These are phyloP conservation scores for Melanargia galathea DNA, from an alignment of 2,888 invertebrate species.

Conservation along the genomic window DNA sequence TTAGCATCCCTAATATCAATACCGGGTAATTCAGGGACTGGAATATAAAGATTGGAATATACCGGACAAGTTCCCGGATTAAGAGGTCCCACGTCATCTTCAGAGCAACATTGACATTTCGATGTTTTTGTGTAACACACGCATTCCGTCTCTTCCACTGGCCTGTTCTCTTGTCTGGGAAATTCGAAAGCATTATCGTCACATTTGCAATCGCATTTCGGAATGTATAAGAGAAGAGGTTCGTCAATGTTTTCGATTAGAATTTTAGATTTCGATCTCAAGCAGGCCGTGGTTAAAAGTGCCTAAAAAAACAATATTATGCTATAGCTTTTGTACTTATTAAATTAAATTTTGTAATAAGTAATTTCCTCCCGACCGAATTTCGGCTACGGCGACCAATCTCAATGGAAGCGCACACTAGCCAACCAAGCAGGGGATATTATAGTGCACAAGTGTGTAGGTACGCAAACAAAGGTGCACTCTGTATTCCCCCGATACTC, in stretches of 20 bases:
- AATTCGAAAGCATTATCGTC: neutral
- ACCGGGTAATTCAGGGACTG: neutral
- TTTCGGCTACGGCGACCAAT: too few relatives aligned
- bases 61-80: neutral
- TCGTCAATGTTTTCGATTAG: conserved; percentile 62
- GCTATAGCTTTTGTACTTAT: too few relatives aligned
- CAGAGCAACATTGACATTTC: neutral
- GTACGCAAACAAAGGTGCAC: too few relatives aligned
- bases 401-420: too few relatives aligned
- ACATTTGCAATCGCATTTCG: conserved; percentile 24
- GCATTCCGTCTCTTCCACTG: conserved; percentile 1
- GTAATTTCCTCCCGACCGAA: too few relatives aligned
- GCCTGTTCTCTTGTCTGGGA: neutral
- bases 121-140: conserved; percentile 7
- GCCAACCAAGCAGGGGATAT: too few relatives aligned
- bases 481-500: too few relatives aligned
- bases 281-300: conserved; percentile 42
- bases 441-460: too few relatives aligned
- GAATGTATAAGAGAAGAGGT: conserved; percentile 50
- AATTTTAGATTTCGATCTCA: conserved; percentile 49
- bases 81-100: neutral
- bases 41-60: conserved; percentile 1
- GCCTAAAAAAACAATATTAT: conserved; percentile 34
- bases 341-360: too few relatives aligned
- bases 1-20: conserved; percentile 19